These are phyloP conservation scores for Potamilus streckersoni DNA, from an alignment of 1,140 invertebrate species.

Conservation along the genomic window DNA sequence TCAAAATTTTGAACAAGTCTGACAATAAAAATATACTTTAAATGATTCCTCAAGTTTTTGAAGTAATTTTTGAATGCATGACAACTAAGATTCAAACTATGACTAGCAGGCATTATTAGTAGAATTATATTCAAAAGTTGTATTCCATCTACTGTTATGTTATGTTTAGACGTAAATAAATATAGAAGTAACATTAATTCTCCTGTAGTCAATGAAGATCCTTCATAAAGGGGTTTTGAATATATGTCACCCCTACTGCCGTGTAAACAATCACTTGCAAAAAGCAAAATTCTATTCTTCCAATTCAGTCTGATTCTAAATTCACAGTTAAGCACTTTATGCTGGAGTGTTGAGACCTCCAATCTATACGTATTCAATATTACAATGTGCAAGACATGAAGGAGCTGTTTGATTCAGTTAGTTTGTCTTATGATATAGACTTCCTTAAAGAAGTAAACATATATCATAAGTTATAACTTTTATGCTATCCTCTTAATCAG, in stretches of 20 bases:
- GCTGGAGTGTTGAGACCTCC: too few species aligned
- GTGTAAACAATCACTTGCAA: too few species aligned
- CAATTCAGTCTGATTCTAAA: too few species aligned
- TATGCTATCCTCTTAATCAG: too few species aligned
- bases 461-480: too few species aligned
- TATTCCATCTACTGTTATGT: constrained; percentile 11
- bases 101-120: not conserved
- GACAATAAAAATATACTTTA: constrained; percentile 1
- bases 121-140: not conserved
- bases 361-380: too few species aligned
- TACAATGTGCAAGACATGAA: too few species aligned
- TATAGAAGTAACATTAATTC: constrained; percentile 8
- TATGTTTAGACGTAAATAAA: constrained; percentile 4
- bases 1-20: not conserved
- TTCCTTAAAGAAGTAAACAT: too few species aligned
- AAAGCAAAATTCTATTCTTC: too few species aligned
- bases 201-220: not conserved
- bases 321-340: too few species aligned
- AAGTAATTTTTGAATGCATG: not conserved
- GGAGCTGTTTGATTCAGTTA: too few species aligned
- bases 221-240: constrained; percentile 1
- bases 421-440: too few species aligned
- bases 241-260: not conserved
- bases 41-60: constrained; percentile 7
- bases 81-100: not conserved